Evolutionary conservation across 64 coral and sea anemone species (phyloP), one percentile per base, ranked within the genome.

Genomic region (Montipora sp.): DNA sequence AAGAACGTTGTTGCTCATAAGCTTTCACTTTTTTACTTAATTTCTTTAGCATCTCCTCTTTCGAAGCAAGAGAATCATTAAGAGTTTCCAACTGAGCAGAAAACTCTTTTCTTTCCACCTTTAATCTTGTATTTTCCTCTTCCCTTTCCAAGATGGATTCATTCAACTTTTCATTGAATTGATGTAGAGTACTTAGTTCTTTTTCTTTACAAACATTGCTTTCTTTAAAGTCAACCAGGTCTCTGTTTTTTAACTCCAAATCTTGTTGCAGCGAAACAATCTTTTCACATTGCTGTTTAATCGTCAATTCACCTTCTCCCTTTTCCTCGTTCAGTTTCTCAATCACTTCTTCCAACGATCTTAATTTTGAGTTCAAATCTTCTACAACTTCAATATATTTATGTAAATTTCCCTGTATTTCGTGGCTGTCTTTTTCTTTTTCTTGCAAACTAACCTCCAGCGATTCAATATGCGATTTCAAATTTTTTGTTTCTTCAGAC

Each of bases 381-480:
- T 87, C 78, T 18, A 60, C 84, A 18, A 76, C 49, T 75, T 60
- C 5, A 22, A 92, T 59, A 51, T 97, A 83, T 60, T 94, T 88
- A 53, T 89, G 92, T 47, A 97, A 73, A 58, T 91, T 91, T 72
- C 75, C 82, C 71, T 96, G 88, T 24, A 88, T 13, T 22, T 90
- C 51, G 14, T 48, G 47, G 22, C 73, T 87, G 50, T 74, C 89
- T 14, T 97, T 90, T 19, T 48, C 46, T 91, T 91, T 84, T 79
- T 87, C 66, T n/a, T 91, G 83, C 43, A 93, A 68, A 49, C 73
- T 89, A 19, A 55, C 63, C 20, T 75, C 72, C 0, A 50, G 77
- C 49, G 78, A n/a, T 55, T 63, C 74, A 5, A 94, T 18, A 22
- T 94, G 88, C 47, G 75, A 84, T 49, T 91, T 77, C 80, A 96